phyloP scores from a whole-genome alignment of 2,113 vertebrate species.

The Poeciliopsis prolifica region DNA sequence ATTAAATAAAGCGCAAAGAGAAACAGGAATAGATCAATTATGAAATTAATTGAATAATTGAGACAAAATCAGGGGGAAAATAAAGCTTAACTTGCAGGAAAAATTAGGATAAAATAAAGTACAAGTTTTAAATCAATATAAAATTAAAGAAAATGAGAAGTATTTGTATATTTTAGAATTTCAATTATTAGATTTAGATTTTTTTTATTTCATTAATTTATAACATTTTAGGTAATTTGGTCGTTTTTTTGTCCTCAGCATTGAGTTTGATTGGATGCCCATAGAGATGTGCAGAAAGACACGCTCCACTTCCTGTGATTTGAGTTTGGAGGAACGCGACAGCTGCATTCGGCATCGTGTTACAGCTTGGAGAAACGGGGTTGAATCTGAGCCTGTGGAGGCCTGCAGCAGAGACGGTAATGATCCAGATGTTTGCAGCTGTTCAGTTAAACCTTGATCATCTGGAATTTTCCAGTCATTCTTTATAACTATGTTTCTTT shows the following conservation, averaged over 20 bases:
- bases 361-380: neutral
- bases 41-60: neutral
- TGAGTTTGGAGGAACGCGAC: neutral
- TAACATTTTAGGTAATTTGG: too few species aligned
- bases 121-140: neutral
- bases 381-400: neutral
- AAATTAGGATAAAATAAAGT: neutral
- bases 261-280: neutral
- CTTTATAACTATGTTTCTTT: too few species aligned
- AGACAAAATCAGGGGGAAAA: neutral
- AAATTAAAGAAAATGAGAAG: too few species aligned
- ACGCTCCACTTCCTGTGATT: neutral
- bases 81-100: neutral
- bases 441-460: neutral
- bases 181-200: too few species aligned
- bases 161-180: too few species aligned
- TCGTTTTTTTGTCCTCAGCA: neutral
- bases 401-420: slow-evolving; percentile 22
- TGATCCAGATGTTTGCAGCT: neutral
- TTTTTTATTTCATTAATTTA: too few species aligned
- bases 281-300: neutral
- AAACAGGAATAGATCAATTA: too few species aligned
- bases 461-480: too few species aligned
- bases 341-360: neutral
- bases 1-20: too few species aligned